Conservation (phyloP, 2,797 vertebrate species). For the Acrocephalus scirpaceus region DNA sequence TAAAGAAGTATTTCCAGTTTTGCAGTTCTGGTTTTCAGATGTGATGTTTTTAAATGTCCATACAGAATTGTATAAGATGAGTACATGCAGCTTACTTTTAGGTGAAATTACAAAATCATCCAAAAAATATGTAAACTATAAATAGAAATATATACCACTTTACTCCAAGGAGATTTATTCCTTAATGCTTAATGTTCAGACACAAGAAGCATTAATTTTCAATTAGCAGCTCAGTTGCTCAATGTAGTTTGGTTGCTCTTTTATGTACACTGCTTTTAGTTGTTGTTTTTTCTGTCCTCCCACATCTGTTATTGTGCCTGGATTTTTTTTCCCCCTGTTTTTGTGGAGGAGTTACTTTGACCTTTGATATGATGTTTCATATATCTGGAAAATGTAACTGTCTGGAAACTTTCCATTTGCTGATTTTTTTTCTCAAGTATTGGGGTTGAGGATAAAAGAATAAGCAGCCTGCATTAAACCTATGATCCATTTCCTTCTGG, state of each 20-base stretch:
- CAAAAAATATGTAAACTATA: not conserved
- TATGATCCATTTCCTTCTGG: not conserved
- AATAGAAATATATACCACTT: not conserved
- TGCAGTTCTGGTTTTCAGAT: not conserved
- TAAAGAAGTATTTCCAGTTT: not conserved
- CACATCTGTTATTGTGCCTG: not conserved
- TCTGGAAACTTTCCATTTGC: not conserved
- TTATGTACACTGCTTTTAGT: not conserved
- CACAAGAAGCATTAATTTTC: not conserved
- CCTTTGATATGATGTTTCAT: slow-evolving; percentile 2
- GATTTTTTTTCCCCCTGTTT: fast-evolving
- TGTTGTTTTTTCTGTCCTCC: not conserved
- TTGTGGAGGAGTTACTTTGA: not conserved
- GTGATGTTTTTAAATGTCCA: not conserved
- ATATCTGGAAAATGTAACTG: slow-evolving; percentile 33
- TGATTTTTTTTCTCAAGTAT: not conserved
- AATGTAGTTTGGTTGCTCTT: not conserved
- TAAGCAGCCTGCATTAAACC: not conserved
- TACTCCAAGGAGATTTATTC: not conserved
- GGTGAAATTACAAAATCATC: not conserved
- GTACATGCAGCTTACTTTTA: not conserved
- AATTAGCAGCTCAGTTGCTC: not conserved
- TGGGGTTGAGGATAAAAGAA: not conserved
- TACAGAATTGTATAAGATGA: not conserved
- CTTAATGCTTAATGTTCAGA: not conserved